These are phyloP conservation scores for Octomys mimax DNA, from an alignment of 2,797 vertebrate genomes.

Conservation along the genomic window DNA sequence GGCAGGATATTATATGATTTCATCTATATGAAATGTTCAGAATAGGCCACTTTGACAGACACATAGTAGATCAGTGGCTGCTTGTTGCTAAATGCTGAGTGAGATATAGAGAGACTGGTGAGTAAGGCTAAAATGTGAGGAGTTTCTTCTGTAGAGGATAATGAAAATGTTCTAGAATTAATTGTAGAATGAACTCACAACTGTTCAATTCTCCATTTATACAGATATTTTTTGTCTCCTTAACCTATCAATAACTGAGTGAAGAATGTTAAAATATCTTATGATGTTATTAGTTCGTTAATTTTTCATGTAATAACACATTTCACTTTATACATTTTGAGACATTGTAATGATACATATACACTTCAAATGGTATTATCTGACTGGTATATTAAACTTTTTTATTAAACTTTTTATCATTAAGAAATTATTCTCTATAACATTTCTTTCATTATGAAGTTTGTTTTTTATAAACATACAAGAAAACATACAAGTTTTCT, in stretches of 20 bases:
- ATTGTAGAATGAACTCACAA: not conserved
- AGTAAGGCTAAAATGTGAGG: not conserved
- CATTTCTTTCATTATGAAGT: constrained; percentile 20
- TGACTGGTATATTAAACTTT: not conserved
- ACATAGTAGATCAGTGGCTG: not conserved
- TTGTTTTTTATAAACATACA: not conserved
- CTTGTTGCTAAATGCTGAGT: not conserved
- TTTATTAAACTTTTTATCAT: not conserved
- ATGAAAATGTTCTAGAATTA: constrained; percentile 42
- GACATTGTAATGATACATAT: not conserved
- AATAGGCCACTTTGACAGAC: not conserved
- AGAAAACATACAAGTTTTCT: no score
- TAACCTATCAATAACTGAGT: constrained; percentile 7
- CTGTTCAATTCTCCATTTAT: not conserved
- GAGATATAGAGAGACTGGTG: not conserved
- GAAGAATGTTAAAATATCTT: not conserved
- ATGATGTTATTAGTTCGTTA: not conserved
- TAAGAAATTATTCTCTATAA: not conserved
- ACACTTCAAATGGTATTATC: constrained; percentile 19
- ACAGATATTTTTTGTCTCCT: not conserved
- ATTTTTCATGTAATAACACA: not conserved
- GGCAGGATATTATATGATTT: no score
- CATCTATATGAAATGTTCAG: not conserved
- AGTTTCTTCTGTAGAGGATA: not conserved
- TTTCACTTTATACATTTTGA: constrained; percentile 29